These are phyloP conservation scores for Cantharis rufa DNA, from an alignment of 2,888 invertebrate genomes.

Conservation along the genomic window DNA sequence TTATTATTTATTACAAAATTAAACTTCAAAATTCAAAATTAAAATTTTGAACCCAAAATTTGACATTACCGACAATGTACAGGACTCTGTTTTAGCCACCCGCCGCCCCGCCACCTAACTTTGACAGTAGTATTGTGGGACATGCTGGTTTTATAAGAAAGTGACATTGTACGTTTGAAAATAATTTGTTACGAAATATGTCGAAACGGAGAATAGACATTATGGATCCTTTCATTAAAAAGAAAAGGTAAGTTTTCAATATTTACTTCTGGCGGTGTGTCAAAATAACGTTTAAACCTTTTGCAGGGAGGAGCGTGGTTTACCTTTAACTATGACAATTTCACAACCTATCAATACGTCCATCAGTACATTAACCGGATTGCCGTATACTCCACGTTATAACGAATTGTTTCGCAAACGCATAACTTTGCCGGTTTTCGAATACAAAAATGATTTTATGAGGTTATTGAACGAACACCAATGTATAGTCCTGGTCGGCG, in stretches of 20 bases:
- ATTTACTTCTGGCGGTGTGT: slow-evolving; percentile 60
- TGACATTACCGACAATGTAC: not conserved
- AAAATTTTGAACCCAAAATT: not conserved
- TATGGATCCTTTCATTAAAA: slow-evolving; percentile 79
- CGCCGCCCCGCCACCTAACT: not conserved
- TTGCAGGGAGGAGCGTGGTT: slow-evolving; percentile 63
- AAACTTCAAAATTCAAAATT: too few relatives aligned
- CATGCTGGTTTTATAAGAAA: not conserved
- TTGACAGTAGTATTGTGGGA: not conserved
- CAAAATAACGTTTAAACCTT: not conserved
- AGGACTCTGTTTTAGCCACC: not conserved
- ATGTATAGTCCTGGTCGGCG: slow-evolving; percentile 95
- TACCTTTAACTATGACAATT: slow-evolving; percentile 44
- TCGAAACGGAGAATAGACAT: slow-evolving; percentile 87
- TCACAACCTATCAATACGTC: slow-evolving; percentile 54
- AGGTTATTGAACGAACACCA: slow-evolving; percentile 90
- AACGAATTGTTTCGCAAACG: slow-evolving; percentile 88
- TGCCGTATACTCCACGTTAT: slow-evolving; percentile 87
- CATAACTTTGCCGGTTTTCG: slow-evolving; percentile 94
- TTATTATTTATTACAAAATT: too few relatives aligned
- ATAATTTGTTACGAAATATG: slow-evolving; percentile 56
- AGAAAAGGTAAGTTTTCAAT: slow-evolving; percentile 66
- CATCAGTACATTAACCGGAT: slow-evolving; percentile 78
- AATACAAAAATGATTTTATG: slow-evolving; percentile 96
- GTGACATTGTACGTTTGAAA: not conserved